Conservation (phyloP, 1,140 invertebrate species). For the Macrobrachium nipponense region DNA sequence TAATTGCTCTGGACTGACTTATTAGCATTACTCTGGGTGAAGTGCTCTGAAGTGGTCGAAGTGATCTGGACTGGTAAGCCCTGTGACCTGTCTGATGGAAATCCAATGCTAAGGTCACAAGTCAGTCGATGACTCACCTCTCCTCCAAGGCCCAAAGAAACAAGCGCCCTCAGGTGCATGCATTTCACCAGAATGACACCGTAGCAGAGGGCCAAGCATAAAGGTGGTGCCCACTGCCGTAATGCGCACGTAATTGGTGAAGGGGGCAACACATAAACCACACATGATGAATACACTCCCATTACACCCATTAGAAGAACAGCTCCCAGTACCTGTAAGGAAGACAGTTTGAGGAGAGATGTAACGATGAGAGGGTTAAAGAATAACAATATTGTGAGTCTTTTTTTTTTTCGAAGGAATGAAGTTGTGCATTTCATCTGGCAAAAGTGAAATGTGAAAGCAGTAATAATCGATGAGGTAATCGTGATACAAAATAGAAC, state of each 20-base stretch:
- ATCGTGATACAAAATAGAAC: too few relatives aligned
- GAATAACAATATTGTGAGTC: too few relatives aligned
- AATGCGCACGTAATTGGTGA: conserved; percentile 67
- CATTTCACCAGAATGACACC: conserved; percentile 52
- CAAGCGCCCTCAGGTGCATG: conserved; percentile 54
- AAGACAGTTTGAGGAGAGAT: not conserved
- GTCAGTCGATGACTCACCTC: conserved; percentile 16
- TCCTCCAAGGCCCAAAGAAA: conserved; percentile 48
- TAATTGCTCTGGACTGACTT: too few relatives aligned
- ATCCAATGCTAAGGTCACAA: too few relatives aligned
- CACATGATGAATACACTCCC: conserved; percentile 69
- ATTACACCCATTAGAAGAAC: conserved; percentile 70
- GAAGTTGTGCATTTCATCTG: not conserved
- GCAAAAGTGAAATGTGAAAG: too few relatives aligned
- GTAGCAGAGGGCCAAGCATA: conserved; percentile 53
- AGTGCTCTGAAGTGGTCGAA: too few relatives aligned
- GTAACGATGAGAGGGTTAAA: too few relatives aligned
- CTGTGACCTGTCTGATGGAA: too few relatives aligned
- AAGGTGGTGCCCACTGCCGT: conserved; percentile 62
- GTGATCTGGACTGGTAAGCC: too few relatives aligned
- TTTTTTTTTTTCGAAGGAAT: not conserved
- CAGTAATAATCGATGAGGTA: too few relatives aligned
- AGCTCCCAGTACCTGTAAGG: conserved; percentile 69
- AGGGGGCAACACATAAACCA: conserved; percentile 69
- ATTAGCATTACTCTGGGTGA: too few relatives aligned